Evolutionary conservation across 2,888 invertebrate genomes (phyloP), one percentile per base, ranked within the genome.

Genomic region (Frankliniella intonsa): DNA sequence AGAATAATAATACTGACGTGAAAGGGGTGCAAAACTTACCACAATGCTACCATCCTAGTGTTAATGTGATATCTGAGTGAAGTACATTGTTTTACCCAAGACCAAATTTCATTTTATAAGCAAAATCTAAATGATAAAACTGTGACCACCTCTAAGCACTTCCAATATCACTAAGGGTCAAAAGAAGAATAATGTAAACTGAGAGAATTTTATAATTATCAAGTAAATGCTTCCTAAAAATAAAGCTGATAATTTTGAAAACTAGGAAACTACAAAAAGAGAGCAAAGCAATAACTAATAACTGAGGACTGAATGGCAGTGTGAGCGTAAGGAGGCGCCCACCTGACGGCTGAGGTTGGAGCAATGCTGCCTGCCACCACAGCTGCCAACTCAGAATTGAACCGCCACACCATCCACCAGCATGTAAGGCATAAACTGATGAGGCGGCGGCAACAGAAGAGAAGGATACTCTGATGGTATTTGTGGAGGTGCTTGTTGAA

Each of bases 291-390:
- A 80, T 11, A 80, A 49, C 80, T 14, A 49, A 80, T 12, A 76
- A 76, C 69, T 76, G 69, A 76, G 69, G 69, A 76, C 22, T n/a
- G 69, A 9, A 22, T 76, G 69, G 69, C 69, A 22, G 69, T 25
- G 69, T 76, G 69, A 76, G 69, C 69, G 69, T 76, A 22, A 12
- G 69, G 69, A 22, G 22, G 69, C 69, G 69, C 69, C 69, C 69
- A 76, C 69, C 69, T 76, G 69, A 76, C 69, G 69, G 69, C 69
- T 76, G 69, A 76, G 55, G 55, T 19, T 76, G 69, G 25, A 76
- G 69, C 69, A 22, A 25, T 22, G 22, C 69, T 76, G 69, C 69
- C 69, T 25, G 69, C 69, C 69, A 76, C 69, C 19, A 25, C 69
- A 76, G 25, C 69, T 76, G 69, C 69, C 25, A 76, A 22, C 69